Evolutionary conservation across 2,888 invertebrate species (phyloP), one percentile per base, ranked within the genome.

Genomic region (Athetis lepigone): DNA sequence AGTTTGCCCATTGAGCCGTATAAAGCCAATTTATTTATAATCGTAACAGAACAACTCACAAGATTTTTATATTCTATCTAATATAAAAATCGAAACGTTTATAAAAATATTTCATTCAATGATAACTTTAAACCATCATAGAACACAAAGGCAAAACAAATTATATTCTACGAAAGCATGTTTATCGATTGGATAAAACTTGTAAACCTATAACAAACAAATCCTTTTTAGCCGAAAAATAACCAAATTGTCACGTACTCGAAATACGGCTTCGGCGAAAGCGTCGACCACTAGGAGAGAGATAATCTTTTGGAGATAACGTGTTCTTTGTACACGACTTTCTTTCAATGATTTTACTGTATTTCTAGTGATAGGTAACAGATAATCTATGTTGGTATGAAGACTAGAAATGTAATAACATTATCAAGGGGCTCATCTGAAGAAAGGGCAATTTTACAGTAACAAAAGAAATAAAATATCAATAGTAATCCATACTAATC

Each of bases 321-420:
- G 43, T 42, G n/a, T 55, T 49, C 63, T 72, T 75, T 75, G 59
- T 54, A 51, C 23, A 56, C 29, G 52, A 61, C 29, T 61, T 75
- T 75, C 68, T 77, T 77, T 77, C 56, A 18, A 21, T 62, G 65
- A 63, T 68, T 72, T 72, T 56, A 72, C 77, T 75, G 69, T 69
- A 65, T 77, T 75, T 68, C 68, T 65, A 72, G 72, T 57, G 71
- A 68, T 68, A 68, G 21, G 46, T 39, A 42, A 56, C 36, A 39
- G 27, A 49, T 61, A 70, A 63, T 74, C 67, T 74, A 45, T 18
- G 18, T 33, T 36, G 27, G 45, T 49, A 59, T 33, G 57, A 23
- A 49, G 11, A 18, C 36, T 27, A 42, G 18, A 43, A 67, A 37
- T 57, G 52, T 51, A 40, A 21, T n/a, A 51, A 74, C 39, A 67